A percentile compares a stretch with the other conserved stretches of the same genome.
Evolutionary conservation across 2,797 vertebrate species (phyloP).

Genomic region (Clarias fuscus): DNA sequence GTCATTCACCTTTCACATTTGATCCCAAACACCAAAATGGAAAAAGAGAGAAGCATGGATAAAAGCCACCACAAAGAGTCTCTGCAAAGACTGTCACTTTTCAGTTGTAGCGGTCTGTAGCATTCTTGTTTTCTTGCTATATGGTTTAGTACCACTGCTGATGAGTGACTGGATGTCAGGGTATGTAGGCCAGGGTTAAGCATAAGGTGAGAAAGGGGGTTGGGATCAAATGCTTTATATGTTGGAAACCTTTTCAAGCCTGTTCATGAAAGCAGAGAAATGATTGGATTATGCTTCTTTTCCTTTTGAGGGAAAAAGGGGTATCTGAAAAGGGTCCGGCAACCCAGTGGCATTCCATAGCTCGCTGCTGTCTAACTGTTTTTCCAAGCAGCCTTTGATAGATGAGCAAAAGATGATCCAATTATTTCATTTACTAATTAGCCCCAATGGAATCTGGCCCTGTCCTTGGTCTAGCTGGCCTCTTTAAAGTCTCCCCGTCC

Average conservation of each 20-base stretch:
- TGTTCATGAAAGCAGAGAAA: conserved; percentile 50
- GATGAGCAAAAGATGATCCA: conserved; percentile 64
- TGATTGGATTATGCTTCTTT: conserved; percentile 55
- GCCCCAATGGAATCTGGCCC: conserved; percentile 56
- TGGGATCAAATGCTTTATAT: conserved; percentile 43
- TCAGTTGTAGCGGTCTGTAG: not conserved
- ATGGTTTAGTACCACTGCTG: not conserved
- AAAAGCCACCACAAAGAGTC: not conserved
- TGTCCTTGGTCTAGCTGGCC: conserved; percentile 41
- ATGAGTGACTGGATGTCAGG: not conserved
- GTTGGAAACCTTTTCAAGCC: conserved; percentile 36
- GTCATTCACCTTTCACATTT: conserved; percentile 59
- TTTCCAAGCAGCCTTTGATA: conserved; percentile 53
- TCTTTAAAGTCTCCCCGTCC: conserved; percentile 42
- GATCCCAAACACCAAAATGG: conserved; percentile 44
- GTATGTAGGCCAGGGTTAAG: conserved; percentile 36
- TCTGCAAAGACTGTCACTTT: conserved; percentile 9
- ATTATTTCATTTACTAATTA: conserved; percentile 69
- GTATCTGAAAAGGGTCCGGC: conserved; percentile 41
- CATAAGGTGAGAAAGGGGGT: conserved; percentile 30
- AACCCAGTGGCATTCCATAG: conserved; percentile 42
- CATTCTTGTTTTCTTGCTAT: not conserved
- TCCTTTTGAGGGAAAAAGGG: conserved; percentile 32
- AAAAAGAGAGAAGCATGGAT: conserved; percentile 14
- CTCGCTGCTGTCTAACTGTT: conserved; percentile 46